Evolutionary conservation across 2,888 invertebrate genomes (phyloP), one percentile per base, ranked within the genome.

Genomic region (Neoitamus cyanurus): DNA sequence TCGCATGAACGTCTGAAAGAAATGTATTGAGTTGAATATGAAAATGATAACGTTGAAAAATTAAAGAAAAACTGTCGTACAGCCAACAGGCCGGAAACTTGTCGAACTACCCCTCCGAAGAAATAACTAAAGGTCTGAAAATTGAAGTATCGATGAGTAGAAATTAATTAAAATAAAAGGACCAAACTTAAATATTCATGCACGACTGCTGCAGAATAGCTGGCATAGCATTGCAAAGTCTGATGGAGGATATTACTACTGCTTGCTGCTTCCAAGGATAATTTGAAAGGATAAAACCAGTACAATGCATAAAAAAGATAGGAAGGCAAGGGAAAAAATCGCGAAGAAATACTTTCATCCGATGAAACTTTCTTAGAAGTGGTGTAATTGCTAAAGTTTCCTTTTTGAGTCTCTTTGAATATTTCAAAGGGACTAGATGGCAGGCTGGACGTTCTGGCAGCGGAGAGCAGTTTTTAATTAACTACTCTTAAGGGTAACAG

Each of bases 341-440:
- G 9, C 58, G 0, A 15, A 36, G 36, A 73, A 73, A 11, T 73
- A 73, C 73, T 36, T 73, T 73, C 20, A 34, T 31, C 15, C 30
- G n/a, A 25, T 58, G 36, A 73, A 73, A 36, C 36, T 73, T 73
- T 36, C 31, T 31, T 36, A 36, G 36, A 73, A 73, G 20, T 73
- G 36, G 11, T 36, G 73, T 73, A 73, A 73, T 37, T 73, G 73
- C 73, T 73, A 73, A 73, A 73, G 73, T 73, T 73, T 73, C 36
- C 73, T 37, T 73, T 58, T 73, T 15, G 72, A 72, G 34, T 72
- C n/a, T 15, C 72, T 72, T 72, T 73, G 31, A 73, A 36, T 36
- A 36, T 73, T 20, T 13, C 31, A 20, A 36, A 58, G 58, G 25
- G 58, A 20, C 20, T 58, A 58, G 25, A 58, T 20, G 25, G 20